Conservation (phyloP, 2,888 invertebrate species). For the Elegia similella region DNA sequence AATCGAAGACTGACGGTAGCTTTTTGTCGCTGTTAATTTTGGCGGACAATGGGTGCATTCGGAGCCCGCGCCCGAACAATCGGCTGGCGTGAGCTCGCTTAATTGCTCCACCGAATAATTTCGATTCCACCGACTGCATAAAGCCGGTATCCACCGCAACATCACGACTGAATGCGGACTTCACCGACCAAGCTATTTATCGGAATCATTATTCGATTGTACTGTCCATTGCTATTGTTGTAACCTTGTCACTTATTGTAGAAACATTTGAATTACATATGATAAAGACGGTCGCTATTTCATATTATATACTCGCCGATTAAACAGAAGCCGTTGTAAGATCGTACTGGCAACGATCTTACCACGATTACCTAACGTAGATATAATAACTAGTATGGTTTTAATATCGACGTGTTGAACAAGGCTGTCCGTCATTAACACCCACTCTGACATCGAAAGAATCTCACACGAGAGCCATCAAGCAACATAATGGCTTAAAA, state of each 20-base stretch:
- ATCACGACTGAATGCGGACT: constrained; percentile 13
- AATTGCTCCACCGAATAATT: constrained; percentile 64
- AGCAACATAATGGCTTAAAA: constrained; percentile 10
- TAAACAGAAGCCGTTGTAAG: neutral
- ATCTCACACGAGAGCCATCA: constrained; percentile 11
- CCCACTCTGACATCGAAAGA: constrained; percentile 8
- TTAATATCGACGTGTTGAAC: constrained; percentile 1
- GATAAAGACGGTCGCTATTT: constrained; percentile 2
- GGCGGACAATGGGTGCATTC: constrained; percentile 62
- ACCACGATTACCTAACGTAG: neutral
- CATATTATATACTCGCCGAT: neutral
- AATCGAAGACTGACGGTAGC: constrained; percentile 23
- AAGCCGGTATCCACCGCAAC: constrained; percentile 14
- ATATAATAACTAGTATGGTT: constrained; percentile 6
- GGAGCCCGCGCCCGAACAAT: constrained; percentile 59
- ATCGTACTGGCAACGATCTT: neutral
- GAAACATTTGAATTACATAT: constrained; percentile 11
- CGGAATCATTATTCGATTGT: constrained; percentile 15
- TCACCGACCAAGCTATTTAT: constrained; percentile 13
- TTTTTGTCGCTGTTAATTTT: constrained; percentile 66
- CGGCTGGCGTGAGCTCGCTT: constrained; percentile 58
- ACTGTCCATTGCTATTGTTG: constrained; percentile 11
- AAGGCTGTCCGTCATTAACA: constrained; percentile 1
- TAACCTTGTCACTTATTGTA: constrained; percentile 12
- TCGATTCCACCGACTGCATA: constrained; percentile 25